Evolutionary conservation across 1,140 invertebrate genomes (phyloP).

Genomic region (Adelges cooleyi): DNA sequence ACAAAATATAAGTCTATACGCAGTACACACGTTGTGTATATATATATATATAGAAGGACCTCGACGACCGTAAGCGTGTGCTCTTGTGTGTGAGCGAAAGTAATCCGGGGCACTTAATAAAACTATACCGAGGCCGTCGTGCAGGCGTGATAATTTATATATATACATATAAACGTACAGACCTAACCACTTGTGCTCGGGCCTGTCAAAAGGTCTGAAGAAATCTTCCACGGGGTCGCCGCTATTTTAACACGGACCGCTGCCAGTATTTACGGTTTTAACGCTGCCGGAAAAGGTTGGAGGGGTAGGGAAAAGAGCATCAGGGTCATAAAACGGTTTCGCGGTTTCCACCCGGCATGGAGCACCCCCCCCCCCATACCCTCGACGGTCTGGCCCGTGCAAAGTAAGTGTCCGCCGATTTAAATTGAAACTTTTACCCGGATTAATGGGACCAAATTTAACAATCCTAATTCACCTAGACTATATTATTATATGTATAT

Average conservation of each 20-base stretch:
- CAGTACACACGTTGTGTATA: too few species aligned
- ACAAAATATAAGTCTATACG: too few species aligned
- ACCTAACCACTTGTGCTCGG: not conserved
- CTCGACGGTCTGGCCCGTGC: not conserved
- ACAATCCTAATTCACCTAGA: constrained; percentile 28
- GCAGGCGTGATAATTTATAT: constrained; percentile 19
- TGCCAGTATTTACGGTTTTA: constrained; percentile 21
- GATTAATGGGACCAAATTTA: constrained; percentile 26
- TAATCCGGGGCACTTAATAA: constrained; percentile 25
- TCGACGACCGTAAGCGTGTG: too few species aligned
- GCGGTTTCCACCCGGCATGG: not conserved
- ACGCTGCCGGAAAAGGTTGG: not conserved
- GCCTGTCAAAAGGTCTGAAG: not conserved
- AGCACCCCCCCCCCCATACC: not conserved
- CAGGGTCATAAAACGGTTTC: constrained; percentile 20
- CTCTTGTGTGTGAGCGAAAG: not conserved
- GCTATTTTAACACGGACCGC: not conserved
- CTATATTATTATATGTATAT: too few species aligned
- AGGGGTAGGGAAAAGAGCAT: not conserved
- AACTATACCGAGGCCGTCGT: constrained; percentile 1
- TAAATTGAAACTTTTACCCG: constrained; percentile 28
- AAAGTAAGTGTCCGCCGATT: constrained; percentile 27
- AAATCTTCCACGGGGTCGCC: not conserved
- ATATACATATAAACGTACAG: not conserved
- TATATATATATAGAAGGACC: too few species aligned